A percentile compares a stretch with the other conserved stretches of the same genome.
phyloP scores from a whole-genome alignment of 2,888 invertebrate genomes.

The Yponomeuta evonymella region DNA sequence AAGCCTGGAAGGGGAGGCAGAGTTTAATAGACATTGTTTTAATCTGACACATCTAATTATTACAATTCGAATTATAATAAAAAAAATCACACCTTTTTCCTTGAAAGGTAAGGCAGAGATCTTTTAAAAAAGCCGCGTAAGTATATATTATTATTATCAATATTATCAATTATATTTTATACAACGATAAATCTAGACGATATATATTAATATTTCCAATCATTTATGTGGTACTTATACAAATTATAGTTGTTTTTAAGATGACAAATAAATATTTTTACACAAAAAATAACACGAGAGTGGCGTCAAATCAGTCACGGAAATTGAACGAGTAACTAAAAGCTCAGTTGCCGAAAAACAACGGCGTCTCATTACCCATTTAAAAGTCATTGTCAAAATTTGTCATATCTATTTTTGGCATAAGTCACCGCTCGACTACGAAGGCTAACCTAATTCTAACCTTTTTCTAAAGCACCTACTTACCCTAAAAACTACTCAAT shows the following conservation, averaged over 20 bases:
- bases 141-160: not conserved
- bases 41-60: not conserved
- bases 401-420: no score
- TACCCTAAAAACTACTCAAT: no score
- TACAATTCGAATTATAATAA: not conserved
- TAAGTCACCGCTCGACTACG: no score
- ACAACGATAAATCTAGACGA: not conserved
- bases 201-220: not conserved
- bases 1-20: not conserved
- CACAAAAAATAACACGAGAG: not conserved
- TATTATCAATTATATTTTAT: not conserved
- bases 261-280: not conserved
- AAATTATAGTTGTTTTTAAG: not conserved
- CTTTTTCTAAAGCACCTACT: no score
- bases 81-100: not conserved
- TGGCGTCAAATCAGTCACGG: no score
- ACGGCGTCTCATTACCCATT: no score
- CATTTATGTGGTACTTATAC: not conserved
- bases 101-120: no score
- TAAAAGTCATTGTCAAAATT: no score
- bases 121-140: not conserved
- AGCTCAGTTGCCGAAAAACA: no score
- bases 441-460: no score
- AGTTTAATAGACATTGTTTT: not conserved
- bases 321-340: no score